Evolutionary conservation across 2,113 vertebrate species (phyloP), one percentile per base, ranked within the genome.

Genomic region (Otis tarda): DNA sequence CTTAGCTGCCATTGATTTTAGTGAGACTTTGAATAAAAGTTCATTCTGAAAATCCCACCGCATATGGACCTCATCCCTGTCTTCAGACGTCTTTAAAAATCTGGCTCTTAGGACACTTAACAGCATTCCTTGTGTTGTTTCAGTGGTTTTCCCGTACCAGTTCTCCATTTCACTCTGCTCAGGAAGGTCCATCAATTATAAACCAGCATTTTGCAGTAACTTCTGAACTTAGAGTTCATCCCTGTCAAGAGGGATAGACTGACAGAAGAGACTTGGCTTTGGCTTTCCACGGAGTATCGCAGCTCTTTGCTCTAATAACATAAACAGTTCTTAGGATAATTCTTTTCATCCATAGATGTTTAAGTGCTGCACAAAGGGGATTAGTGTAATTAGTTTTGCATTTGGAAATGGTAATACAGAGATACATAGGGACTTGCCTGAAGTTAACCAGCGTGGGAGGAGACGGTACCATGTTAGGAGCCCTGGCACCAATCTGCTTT

Each of bases 301-400:
- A 86, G 56, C 94, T 89, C 78, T 68, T 73, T 67, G 30, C 55
- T 74, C 16, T 92, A 90, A 50, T 78, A 87, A 75, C 10, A 3
- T 83, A 77, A 90, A 92, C 84, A 77, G 70, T 65, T 89, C 79
- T 88, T 95, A 52, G 47, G 37, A 27, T 93, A 91, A 90, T 71
- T 87, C 21, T 78, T 96, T 84, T 89, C 50, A 68, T 73, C 80
- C 78, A 8, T 83, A 83, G 75, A 65, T 55, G 41, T 92, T 83
- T 49, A 91, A 91, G 45, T 91, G 83, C 70, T 91, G 50, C 77
- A 89, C 81, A 83, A 61, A 82, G 76, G 57, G 64, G 91, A 81
- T 96, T 93, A 87, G 65, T 63, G 70, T 94, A 84, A 93, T 95
- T 92, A 93, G 57, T 77, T 94, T 95, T 96, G 74, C 83, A 55